phyloP scores from a whole-genome alignment of 2,113 vertebrate species.

The Amazona guildingii region DNA sequence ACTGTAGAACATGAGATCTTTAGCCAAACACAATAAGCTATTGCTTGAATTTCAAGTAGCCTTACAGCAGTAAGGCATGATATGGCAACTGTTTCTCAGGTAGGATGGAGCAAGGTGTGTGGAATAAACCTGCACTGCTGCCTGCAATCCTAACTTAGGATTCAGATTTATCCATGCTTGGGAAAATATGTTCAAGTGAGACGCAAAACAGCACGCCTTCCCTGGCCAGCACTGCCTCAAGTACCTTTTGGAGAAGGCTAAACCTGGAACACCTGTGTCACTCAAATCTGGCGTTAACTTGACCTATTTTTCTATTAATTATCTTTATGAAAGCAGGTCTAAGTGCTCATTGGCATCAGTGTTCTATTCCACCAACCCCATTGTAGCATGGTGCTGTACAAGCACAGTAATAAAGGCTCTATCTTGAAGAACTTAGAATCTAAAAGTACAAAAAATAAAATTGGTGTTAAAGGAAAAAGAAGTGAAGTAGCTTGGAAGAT shows the following conservation, averaged over 20 bases:
- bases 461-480: neutral
- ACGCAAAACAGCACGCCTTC: neutral
- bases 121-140: neutral
- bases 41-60: neutral
- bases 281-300: neutral
- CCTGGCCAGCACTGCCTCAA: neutral
- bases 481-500: neutral
- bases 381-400: neutral
- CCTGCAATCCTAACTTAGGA: neutral
- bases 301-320: neutral
- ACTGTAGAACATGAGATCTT: neutral
- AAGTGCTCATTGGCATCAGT: neutral
- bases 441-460: neutral
- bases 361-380: neutral
- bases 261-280: neutral
- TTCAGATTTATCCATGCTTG: neutral
- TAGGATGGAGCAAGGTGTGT: neutral
- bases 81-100: neutral
- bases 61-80: neutral
- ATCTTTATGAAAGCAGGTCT: neutral
- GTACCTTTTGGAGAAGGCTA: neutral
- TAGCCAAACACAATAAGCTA: neutral
- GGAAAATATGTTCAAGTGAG: neutral
- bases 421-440: neutral
- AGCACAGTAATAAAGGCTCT: neutral